These are phyloP conservation scores for Nesoenas mayeri DNA, from an alignment of 2,113 vertebrate genomes.

Conservation along the genomic window DNA sequence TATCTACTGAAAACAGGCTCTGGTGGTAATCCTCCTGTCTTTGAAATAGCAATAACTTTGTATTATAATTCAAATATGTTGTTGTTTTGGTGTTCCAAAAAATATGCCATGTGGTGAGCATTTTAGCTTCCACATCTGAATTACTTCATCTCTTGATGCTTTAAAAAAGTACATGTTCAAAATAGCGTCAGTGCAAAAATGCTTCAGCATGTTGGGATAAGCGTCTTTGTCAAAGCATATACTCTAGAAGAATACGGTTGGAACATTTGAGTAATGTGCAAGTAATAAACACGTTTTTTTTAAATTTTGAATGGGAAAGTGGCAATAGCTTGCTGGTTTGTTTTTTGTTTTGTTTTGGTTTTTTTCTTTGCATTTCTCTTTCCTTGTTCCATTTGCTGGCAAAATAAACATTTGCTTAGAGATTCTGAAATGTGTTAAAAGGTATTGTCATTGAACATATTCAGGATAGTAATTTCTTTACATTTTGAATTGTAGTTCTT, in stretches of 20 bases:
- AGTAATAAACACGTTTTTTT: not conserved
- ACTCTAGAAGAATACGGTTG: not conserved
- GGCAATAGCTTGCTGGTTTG: not conserved
- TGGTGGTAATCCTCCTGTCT: not conserved
- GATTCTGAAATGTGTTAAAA: not conserved
- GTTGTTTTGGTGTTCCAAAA: not conserved
- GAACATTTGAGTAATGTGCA: not conserved
- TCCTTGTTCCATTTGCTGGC: conserved; percentile 24
- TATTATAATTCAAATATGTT: not conserved
- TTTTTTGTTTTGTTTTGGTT: too few relatives aligned
- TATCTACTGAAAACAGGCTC: not conserved
- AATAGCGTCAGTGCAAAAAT: not conserved
- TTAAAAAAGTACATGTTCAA: not conserved
- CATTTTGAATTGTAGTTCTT: not conserved
- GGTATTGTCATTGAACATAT: not conserved
- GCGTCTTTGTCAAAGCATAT: not conserved
- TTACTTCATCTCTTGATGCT: not conserved
- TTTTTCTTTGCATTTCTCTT: not conserved
- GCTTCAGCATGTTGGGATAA: not conserved
- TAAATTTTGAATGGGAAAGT: not conserved
- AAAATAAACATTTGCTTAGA: conserved; percentile 51
- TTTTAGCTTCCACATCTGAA: not conserved
- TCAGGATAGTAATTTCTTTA: not conserved
- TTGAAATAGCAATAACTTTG: not conserved
- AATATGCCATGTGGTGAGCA: not conserved